Base-by-base conservation (phyloP, 1,140 invertebrate genomes). In the Plectrocnemia conspersa region DNA sequence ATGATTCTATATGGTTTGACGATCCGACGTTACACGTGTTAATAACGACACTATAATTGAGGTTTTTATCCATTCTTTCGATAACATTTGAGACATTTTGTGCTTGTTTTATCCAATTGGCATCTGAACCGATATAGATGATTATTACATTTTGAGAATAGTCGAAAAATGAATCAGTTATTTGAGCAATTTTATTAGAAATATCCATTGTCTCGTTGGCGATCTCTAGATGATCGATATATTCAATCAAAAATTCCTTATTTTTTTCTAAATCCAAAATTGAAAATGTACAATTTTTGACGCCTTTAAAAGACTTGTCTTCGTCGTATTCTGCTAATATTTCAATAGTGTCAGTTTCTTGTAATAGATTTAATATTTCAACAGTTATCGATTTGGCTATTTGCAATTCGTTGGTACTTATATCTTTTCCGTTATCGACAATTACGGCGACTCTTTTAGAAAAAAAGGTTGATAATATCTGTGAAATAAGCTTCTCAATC, bases 401-500 rank as follows among this genome's bases (percentile, higher is more conserved):
- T 27, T 69, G 70, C n/a, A 75, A 53, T 38, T 66, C 68, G 36
- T 67, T 65, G 27, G 47, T 46, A 22, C 62, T 66, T 49, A 72
- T 15, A 5, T 11, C 1, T 15, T 11, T 68, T 52, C 61, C 69
- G 32, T 70, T 71, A 47, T 75, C 72, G 54, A 75, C 64, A 23
- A 75, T 65, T 58, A 76, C 68, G 4, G 74, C 63, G 16, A 76
- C 48, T 18, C 69, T 45, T 65, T 73, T 75, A 29, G 69, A 64
- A 13, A n/a, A n/a, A 70, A 64, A n/a, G 69, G 68, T 58, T 75
- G 70, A n/a, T 73, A 64, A 32, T 70, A 63, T 38, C 66, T 68
- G 47, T 76, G 72, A 54, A 75, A 75, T 10, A 76, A 63, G 47
- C 68, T 69, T 48, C 74, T 66, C 38, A 71, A 64, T 59, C 72